Evolutionary conservation across 1,140 invertebrate genomes (phyloP), one percentile per base, ranked within the genome.

Genomic region (Hyphantria cunea): DNA sequence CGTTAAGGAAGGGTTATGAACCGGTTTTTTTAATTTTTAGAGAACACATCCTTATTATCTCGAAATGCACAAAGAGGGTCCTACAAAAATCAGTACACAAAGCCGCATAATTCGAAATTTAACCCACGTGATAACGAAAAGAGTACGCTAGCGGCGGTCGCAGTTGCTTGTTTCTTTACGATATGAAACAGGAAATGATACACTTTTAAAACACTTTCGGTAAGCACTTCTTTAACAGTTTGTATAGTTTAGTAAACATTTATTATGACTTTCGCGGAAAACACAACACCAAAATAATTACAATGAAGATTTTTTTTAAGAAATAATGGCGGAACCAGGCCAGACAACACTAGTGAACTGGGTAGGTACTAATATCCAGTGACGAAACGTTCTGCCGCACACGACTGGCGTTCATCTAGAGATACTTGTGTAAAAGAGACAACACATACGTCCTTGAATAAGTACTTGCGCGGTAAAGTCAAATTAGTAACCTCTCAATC

Each of bases 41-140:
- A 56, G 37, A 47, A 65, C 62, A 76, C 66, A 60, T 50, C 65
- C 55, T 66, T 45, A 33, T 71, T 63, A 42, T 32, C 42, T 42
- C 64, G 54, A 66, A 14, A 50, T 65, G 56, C 48, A 31, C 45
- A 52, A 65, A 41, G 44, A 49, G 59, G 65, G 62, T 70, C 64
- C 68, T 50, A 65, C 14, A 53, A 78, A 79, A 75, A 60, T 72
- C 54, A 71, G 70, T 54, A 55, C 63, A 62, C 56, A 68, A 56
- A 71, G 68, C 45, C 63, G 72, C 64, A 73, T 73, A 78, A 86
- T 82, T 84, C 76, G 66, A 89, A 88, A 86, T 85, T 86, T 78
- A 72, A 85, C 85, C 88, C 88, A 90, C 88, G 88, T 90, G 88
- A 90, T 90, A 88, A 83, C 71, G 67, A 84, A 84, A 81, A 80